Evolutionary conservation across 2,113 vertebrate species (phyloP).

Genomic region (Hypanus sabinus): DNA sequence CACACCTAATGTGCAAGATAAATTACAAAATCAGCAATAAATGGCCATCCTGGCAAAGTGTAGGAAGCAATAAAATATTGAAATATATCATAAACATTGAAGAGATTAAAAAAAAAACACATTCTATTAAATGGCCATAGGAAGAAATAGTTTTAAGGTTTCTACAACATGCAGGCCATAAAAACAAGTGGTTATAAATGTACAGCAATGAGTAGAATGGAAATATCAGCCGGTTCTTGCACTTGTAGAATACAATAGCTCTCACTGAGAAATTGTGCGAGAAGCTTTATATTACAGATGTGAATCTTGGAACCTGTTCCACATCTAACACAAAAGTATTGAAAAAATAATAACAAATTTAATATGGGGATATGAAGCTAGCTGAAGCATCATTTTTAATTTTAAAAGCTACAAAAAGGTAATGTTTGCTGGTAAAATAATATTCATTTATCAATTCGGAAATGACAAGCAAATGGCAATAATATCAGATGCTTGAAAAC

Average conservation of each 20-base stretch:
- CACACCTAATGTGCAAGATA: neutral
- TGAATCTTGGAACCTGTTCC: neutral
- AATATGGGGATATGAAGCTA: constrained; percentile 10
- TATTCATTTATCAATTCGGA: neutral
- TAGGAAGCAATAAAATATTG: neutral
- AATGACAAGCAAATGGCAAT: neutral
- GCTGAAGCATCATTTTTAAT: neutral
- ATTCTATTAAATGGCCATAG: neutral
- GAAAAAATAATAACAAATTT: neutral
- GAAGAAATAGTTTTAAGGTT: neutral
- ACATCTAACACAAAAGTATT: neutral
- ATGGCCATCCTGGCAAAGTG: neutral
- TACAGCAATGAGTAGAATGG: neutral
- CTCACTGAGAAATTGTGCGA: neutral
- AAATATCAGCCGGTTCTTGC: neutral
- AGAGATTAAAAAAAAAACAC: neutral
- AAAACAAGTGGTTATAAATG: neutral
- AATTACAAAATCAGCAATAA: neutral
- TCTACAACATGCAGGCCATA: neutral
- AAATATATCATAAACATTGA: constrained; percentile 1
- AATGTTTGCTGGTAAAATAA: neutral
- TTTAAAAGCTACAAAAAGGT: neutral
- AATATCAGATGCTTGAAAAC: neutral
- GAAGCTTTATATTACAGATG: neutral
- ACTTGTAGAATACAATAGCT: neutral